Percentiles rank a stretch among this genome's conserved stretches.
phyloP scores from a whole-genome alignment of 2,888 invertebrate species.

The Drosophila pseudotakahashii region DNA sequence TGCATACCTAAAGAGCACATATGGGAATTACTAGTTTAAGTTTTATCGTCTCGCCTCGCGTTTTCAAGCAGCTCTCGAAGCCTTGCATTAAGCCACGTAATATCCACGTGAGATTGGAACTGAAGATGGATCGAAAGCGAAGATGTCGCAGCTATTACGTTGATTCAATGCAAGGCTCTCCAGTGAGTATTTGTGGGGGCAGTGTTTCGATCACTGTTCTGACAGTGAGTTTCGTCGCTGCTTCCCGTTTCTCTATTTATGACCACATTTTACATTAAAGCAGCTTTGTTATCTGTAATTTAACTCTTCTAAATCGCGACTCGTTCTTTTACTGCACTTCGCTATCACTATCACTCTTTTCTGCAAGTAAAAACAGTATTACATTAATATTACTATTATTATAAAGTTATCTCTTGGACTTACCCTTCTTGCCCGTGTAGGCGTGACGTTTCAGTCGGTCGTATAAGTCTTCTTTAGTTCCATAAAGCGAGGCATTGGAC shows the following conservation, averaged over 20 bases:
- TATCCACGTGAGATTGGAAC: slow-evolving; percentile 41
- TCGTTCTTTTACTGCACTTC: slow-evolving; percentile 91
- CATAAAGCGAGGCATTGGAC: slow-evolving; percentile 96
- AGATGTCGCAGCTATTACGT: slow-evolving; percentile 58
- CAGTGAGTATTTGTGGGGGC: slow-evolving; percentile 72
- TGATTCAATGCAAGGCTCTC: slow-evolving; percentile 74
- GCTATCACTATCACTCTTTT: slow-evolving; percentile 97
- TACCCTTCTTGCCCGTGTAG: slow-evolving; percentile 97
- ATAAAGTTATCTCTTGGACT: slow-evolving; percentile 52
- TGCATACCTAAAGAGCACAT: slow-evolving; percentile 73
- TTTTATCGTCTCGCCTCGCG: slow-evolving; percentile 14
- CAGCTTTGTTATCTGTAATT: slow-evolving; percentile 56
- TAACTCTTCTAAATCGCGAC: slow-evolving; percentile 32
- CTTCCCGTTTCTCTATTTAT: slow-evolving; percentile 57
- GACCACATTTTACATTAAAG: slow-evolving; percentile 79
- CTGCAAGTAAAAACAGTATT: slow-evolving; percentile 84
- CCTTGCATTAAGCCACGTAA: slow-evolving; percentile 76
- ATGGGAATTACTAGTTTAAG: slow-evolving; percentile 54
- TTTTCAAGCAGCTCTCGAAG: slow-evolving; percentile 30
- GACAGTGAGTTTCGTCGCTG: slow-evolving; percentile 30
- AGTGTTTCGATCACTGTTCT: slow-evolving; percentile 59
- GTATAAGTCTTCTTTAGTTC: slow-evolving; percentile 97
- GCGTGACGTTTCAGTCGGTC: slow-evolving; percentile 97
- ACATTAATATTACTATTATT: neutral
- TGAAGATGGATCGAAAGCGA: slow-evolving; percentile 30